Percentiles rank a stretch among this genome's conserved stretches.
These are phyloP conservation scores for Tragelaphus eurycerus DNA, from an alignment of 2,797 vertebrate species.

Conservation along the genomic window DNA sequence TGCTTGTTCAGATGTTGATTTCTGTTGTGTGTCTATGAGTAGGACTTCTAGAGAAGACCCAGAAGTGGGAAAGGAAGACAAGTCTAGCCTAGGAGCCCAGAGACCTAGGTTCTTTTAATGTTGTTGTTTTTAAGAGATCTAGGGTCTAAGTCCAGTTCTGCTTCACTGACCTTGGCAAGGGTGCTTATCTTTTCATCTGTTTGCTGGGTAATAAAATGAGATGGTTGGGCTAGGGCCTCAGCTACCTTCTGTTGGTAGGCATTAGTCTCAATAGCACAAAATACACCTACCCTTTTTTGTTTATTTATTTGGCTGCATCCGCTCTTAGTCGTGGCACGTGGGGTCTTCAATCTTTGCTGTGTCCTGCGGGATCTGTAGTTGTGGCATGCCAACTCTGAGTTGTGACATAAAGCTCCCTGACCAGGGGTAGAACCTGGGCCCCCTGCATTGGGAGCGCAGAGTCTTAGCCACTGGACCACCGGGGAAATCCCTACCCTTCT, in stretches of 20 bases:
- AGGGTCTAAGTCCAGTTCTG: neutral
- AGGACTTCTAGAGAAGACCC: neutral
- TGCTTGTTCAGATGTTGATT: neutral
- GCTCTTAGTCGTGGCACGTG: neutral
- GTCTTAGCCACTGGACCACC: neutral
- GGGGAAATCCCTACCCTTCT: neutral
- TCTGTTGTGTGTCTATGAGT: neutral
- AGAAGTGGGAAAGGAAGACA: neutral
- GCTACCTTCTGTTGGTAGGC: slow-evolving; percentile 25
- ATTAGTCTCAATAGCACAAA: slow-evolving; percentile 5
- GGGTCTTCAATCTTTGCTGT: neutral
- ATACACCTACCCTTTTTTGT: neutral
- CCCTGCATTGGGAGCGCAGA: neutral
- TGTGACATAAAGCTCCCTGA: neutral
- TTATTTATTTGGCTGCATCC: neutral
- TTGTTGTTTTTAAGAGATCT: neutral
- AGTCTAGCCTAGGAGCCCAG: neutral
- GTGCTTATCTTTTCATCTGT: neutral
- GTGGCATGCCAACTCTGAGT: neutral
- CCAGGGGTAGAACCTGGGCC: neutral
- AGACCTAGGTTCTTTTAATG: neutral
- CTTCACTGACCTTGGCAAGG: slow-evolving; percentile 42
- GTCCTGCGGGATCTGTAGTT: neutral
- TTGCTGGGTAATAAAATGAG: slow-evolving; percentile 37
- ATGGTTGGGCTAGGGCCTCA: neutral